Evolutionary conservation across 2,113 vertebrate species (phyloP).

Genomic region (Lamprotornis superbus): DNA sequence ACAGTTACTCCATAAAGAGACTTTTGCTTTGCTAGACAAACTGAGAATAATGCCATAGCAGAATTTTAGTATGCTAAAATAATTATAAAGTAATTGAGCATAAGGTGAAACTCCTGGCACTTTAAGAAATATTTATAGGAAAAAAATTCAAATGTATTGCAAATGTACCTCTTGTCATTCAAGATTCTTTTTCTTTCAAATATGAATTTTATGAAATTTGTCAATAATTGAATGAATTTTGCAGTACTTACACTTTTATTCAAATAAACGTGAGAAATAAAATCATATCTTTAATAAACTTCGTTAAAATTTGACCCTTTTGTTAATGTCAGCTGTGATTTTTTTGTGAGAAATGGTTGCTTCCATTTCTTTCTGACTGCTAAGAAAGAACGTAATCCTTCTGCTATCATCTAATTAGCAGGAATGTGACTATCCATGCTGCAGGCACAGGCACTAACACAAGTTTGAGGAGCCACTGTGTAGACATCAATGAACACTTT

Average conservation of each 20-base stretch:
- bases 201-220: neutral
- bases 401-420: conserved; percentile 67
- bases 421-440: conserved; percentile 56
- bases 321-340: neutral
- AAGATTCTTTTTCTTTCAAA: neutral
- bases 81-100: neutral
- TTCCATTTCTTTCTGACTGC: conserved; percentile 29
- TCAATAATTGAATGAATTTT: neutral
- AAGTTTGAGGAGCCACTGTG: conserved; percentile 55
- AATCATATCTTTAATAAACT: neutral
- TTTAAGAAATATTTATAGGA: neutral
- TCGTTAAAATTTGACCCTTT: neutral
- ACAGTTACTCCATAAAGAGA: neutral
- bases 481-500: conserved; percentile 71
- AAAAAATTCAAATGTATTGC: neutral
- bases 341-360: neutral
- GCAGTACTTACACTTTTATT: neutral
- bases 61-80: neutral
- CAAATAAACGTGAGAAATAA: neutral
- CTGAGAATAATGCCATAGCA: neutral
- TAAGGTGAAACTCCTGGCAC: neutral
- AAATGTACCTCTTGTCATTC: neutral
- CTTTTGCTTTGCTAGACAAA: neutral
- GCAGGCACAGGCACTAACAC: conserved; percentile 50
- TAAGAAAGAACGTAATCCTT: conserved; percentile 51